These are phyloP conservation scores for Orbicella faveolata DNA, from an alignment of 64 coral and sea anemone genomes.

Conservation along the genomic window DNA sequence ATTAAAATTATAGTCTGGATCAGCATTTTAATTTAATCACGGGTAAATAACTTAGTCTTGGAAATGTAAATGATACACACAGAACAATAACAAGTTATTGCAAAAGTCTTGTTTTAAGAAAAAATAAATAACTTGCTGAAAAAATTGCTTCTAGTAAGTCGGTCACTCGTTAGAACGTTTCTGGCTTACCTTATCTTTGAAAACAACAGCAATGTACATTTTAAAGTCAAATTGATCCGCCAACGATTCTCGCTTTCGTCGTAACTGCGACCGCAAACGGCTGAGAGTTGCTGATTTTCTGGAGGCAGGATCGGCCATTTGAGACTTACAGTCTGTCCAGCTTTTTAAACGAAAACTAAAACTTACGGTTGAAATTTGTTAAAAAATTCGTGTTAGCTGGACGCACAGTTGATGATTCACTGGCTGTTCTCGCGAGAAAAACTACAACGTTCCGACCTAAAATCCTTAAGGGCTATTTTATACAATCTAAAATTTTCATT, in stretches of 20 bases:
- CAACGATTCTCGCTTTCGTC: slow-evolving; percentile 74
- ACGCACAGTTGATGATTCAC: background rate
- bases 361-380: slow-evolving; percentile 10
- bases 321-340: slow-evolving; percentile 33
- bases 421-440: background rate
- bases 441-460: background rate
- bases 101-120: background rate
- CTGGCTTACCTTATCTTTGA: slow-evolving; percentile 86
- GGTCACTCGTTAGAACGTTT: background rate
- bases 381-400: background rate
- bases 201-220: slow-evolving; percentile 92
- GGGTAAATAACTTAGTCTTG: too few species aligned
- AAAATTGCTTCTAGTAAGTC: background rate
- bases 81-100: too few species aligned
- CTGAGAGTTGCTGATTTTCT: slow-evolving; percentile 68
- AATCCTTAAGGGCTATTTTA: slow-evolving; percentile 11
- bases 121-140: background rate
- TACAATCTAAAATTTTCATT: slow-evolving; percentile 39
- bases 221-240: slow-evolving; percentile 98
- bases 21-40: too few species aligned
- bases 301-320: slow-evolving; percentile 63
- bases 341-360: slow-evolving; percentile 36
- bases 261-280: slow-evolving; percentile 75
- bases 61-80: too few species aligned
- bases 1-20: too few species aligned